These are phyloP conservation scores for Lutjanus erythropterus DNA, from an alignment of 2,113 vertebrate genomes.

Conservation along the genomic window DNA sequence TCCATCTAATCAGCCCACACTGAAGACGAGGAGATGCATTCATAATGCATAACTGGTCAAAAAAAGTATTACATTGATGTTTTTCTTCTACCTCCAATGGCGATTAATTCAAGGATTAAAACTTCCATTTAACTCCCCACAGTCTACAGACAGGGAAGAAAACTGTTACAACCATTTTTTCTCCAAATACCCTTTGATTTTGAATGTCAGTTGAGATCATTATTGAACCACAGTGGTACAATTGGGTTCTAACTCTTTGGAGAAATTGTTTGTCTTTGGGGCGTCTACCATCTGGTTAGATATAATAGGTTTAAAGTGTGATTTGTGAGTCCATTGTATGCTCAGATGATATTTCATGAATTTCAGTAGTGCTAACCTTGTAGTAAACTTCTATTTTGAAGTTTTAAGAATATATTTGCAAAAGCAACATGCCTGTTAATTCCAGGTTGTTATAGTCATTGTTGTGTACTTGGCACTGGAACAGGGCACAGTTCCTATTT, in stretches of 20 bases:
- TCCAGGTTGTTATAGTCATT: background rate
- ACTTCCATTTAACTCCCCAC: background rate
- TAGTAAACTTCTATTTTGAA: too few species aligned
- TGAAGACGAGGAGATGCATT: background rate
- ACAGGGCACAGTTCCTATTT: background rate
- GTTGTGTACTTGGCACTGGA: background rate
- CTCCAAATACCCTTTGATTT: background rate
- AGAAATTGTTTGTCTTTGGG: background rate
- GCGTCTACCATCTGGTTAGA: too few species aligned
- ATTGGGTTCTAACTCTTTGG: background rate
- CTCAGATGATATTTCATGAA: too few species aligned
- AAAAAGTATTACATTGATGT: background rate
- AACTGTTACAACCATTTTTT: background rate
- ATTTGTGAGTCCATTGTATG: too few species aligned
- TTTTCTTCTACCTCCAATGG: background rate
- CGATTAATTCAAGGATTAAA: background rate
- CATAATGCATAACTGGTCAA: background rate
- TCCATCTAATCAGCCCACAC: slow-evolving; percentile 13
- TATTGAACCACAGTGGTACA: background rate
- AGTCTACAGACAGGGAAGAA: background rate
- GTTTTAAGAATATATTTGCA: too few species aligned
- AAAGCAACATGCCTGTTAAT: too few species aligned
- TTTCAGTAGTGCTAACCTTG: too few species aligned
- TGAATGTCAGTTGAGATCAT: background rate
- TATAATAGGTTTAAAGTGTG: too few species aligned